Evolutionary conservation across 2,797 vertebrate genomes (phyloP), one percentile per base, ranked within the genome.

Genomic region (Coranthus polyacanthus): DNA sequence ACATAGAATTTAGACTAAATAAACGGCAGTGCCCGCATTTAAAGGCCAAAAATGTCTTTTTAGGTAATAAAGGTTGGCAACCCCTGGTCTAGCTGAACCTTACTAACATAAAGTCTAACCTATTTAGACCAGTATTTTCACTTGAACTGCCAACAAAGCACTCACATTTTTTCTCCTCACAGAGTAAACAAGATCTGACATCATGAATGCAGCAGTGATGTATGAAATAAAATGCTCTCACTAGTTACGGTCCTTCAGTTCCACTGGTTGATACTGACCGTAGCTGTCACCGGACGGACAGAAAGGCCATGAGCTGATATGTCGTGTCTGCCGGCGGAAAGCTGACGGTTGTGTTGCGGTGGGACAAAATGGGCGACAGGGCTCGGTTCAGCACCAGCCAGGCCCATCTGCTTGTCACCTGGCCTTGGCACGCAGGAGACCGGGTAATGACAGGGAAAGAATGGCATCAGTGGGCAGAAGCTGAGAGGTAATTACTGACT

Each of bases 321-420:
- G 66, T 56, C 22, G 71, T 24, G 65, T 78, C 75, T 47, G 36
- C 53, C 5, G 53, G 58, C 66, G 74, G 74, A 41, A 54, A 70
- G 73, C 62, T 68, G 77, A 41, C 46, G 57, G 74, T 58, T 34
- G 59, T 64, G 75, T 64, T 50, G 8, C 32, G 37, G 50, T 46
- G 67, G 79, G 79, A 59, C 72, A 64, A 78, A 82, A 55, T 51
- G 74, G 81, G 72, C 51, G 39, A 65, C 63, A 20, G 75, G 66
- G 58, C 80, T 89, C 87, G 61, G 83, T 85, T 88, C 88, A 74
- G 68, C 90, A 92, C 83, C 89, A 91, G 90, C 88, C 89, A 91
- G 87, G 88, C 90, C 93, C 94, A 94, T 94, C 93, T 95, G 94
- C 88, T 89, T 88, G 81, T 94, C 93, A 94, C 94, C 93, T 95